Evolutionary conservation across 2,113 vertebrate genomes (phyloP), one percentile per base, ranked within the genome.

Genomic region (Esox niger): DNA sequence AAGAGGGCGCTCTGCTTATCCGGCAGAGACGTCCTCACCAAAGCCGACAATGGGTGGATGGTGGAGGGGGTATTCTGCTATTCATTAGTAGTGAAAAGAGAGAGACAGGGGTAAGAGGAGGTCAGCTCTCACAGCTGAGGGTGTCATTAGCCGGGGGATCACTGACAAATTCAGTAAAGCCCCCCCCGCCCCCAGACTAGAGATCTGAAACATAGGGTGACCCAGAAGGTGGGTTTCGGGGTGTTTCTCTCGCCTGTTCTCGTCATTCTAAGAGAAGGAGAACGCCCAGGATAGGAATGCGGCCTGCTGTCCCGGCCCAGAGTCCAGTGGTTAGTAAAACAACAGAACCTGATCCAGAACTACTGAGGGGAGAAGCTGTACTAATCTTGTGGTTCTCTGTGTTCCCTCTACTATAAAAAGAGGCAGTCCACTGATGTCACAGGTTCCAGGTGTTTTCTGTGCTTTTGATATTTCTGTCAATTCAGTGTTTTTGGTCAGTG

Each of bases 241-340:
- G 47, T 52, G 20, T 52, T 21, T 52, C 47, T 8, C 47, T 52
- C 47, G 2, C 47, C n/a, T n/a, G n/a, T n/a, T n/a, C n/a, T n/a
- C n/a, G n/a, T n/a, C n/a, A 23, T 23, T 52, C 47, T 23, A 32
- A 70, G 73, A 69, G 63, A 83, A 57, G 62, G 67, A 71, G 59
- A 64, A 86, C 83, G 83, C 86, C 84, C 80, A 78, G 74, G 46
- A 17, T 74, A 88, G 84, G 87, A 90, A 90, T 88, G 87, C 78
- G 79, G 79, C 82, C 83, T 82, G 77, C 75, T 80, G 47, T 64
- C 30, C 77, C 74, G 72, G 70, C 73, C 71, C 75, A 0, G 25
- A 79, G 66, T 81, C 81, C 73, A 62, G 75, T 68, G 65, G 75
- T 75, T 74, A 73, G 83, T 77, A 84, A 77, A 80, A 82, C 84